Evolutionary conservation across 2,888 invertebrate species (phyloP).

Genomic region (Machimus rusticus): DNA sequence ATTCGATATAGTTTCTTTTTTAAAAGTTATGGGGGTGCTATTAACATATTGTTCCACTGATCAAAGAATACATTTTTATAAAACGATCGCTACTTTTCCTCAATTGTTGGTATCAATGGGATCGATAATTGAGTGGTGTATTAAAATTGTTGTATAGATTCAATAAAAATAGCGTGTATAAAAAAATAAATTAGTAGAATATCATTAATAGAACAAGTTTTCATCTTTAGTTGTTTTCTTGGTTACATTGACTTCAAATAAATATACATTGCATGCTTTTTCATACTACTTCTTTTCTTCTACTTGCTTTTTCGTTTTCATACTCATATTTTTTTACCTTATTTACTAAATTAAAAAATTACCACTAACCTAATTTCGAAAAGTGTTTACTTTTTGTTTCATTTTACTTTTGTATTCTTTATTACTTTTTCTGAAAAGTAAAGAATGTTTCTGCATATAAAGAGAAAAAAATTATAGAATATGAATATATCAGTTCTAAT

Average conservation of each 20-base stretch:
- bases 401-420: background rate
- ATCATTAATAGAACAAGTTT: background rate
- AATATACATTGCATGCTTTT: background rate
- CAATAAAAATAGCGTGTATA: slow-evolving; percentile 15
- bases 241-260: slow-evolving; percentile 21
- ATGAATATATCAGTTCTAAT: background rate
- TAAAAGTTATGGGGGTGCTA: background rate
- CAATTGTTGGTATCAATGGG: background rate
- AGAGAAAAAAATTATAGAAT: background rate
- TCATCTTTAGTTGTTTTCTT: background rate
- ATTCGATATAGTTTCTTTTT: background rate
- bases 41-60: background rate
- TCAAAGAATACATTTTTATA: background rate
- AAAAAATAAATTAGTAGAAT: slow-evolving; percentile 35
- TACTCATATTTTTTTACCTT: slow-evolving; percentile 2
- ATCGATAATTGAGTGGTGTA: background rate
- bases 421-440: background rate
- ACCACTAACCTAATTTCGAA: slow-evolving; percentile 13
- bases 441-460: background rate
- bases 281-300: background rate
- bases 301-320: background rate
- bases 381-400: background rate
- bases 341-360: slow-evolving; percentile 32
- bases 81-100: background rate
- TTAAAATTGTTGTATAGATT: slow-evolving; percentile 30